These are phyloP conservation scores for Pharmacophagus antenor DNA, from an alignment of 2,888 invertebrate species.

Conservation along the genomic window DNA sequence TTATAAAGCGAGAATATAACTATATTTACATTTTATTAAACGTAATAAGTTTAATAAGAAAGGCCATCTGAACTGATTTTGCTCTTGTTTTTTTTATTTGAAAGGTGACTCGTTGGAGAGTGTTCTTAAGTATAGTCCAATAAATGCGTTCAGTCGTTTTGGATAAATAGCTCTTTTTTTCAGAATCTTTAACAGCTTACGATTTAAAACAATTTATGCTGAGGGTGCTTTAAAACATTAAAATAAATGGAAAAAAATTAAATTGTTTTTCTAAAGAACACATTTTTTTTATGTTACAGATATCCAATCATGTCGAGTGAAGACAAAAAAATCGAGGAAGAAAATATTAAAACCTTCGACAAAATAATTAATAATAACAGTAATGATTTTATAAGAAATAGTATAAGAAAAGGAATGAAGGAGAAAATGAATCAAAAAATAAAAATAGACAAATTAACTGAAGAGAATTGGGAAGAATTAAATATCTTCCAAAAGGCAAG, in stretches of 20 bases:
- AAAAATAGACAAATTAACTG: slow-evolving; percentile 46
- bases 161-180: too few relatives aligned
- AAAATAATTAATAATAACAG: slow-evolving; percentile 51
- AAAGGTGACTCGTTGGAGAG: too few relatives aligned
- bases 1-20: too few relatives aligned
- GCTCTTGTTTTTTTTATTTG: not conserved
- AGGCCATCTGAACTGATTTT: not conserved
- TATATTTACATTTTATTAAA: too few relatives aligned
- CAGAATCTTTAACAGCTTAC: too few relatives aligned
- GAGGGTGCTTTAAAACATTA: too few relatives aligned
- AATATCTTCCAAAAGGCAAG: slow-evolving; percentile 78
- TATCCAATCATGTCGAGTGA: slow-evolving; percentile 56
- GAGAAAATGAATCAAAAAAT: slow-evolving; percentile 43
- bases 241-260: too few relatives aligned
- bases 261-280: too few relatives aligned
- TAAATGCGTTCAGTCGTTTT: too few relatives aligned
- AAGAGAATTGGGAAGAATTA: slow-evolving; percentile 71
- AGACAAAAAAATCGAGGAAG: slow-evolving; percentile 46
- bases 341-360: slow-evolving; percentile 50
- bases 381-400: slow-evolving; percentile 63
- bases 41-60: too few relatives aligned
- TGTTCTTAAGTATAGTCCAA: too few relatives aligned
- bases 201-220: too few relatives aligned
- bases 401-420: slow-evolving; percentile 52
- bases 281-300: slow-evolving; percentile 53